A percentile compares a stretch with the other conserved stretches of the same genome.
Evolutionary conservation across 2,797 vertebrate genomes (phyloP).

Genomic region (Rhynchonycteris naso): DNA sequence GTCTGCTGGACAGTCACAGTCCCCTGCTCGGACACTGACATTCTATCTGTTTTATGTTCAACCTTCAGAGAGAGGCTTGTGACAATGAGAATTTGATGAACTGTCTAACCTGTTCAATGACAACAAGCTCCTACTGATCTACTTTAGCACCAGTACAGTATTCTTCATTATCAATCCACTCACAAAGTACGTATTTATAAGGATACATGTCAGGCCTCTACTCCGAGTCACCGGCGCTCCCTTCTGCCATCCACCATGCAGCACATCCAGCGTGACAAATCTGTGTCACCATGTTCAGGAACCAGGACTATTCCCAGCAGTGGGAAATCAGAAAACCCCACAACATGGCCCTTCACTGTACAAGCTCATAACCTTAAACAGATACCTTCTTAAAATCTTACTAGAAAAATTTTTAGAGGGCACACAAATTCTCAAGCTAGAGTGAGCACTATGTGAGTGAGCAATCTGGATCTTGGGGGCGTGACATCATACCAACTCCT

Average conservation of each 20-base stretch:
- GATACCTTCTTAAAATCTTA: neutral
- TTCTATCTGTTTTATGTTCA: neutral
- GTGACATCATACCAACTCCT: neutral
- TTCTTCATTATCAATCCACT: slow-evolving; percentile 30
- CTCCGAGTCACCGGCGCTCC: neutral
- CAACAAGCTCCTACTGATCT: slow-evolving; percentile 46
- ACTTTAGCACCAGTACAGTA: neutral
- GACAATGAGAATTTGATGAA: slow-evolving; percentile 28
- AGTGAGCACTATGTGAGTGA: fast-evolving
- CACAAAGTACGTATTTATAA: slow-evolving; percentile 14
- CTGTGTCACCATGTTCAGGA: neutral
- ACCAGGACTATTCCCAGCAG: neutral
- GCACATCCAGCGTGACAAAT: neutral
- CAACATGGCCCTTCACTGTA: neutral
- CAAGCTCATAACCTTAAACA: neutral
- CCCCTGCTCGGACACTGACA: neutral
- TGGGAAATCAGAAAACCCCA: neutral
- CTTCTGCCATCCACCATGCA: fast-evolving
- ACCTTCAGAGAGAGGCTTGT: neutral
- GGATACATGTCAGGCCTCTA: neutral
- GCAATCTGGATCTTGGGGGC: neutral
- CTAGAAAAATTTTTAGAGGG: neutral
- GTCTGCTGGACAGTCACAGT: neutral
- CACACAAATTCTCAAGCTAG: neutral
- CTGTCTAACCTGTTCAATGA: slow-evolving; percentile 28